Conservation (phyloP, 2,888 invertebrate species). For the Morpho achilles region DNA sequence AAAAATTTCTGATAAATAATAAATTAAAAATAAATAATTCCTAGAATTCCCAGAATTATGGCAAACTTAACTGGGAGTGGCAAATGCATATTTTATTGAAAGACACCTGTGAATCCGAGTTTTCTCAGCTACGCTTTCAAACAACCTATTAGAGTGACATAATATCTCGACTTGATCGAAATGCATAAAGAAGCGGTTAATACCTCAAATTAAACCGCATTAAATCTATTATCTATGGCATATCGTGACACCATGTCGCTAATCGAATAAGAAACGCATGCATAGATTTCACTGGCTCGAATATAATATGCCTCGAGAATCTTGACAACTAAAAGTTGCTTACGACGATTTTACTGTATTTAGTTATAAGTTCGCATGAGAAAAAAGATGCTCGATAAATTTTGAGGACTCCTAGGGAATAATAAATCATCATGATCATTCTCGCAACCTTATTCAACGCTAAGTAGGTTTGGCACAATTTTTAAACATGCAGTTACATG, state of each 20-base stretch:
- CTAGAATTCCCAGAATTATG: not conserved
- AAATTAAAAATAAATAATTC: not conserved
- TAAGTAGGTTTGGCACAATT: no score
- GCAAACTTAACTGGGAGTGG: constrained; percentile 6
- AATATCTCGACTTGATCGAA: constrained; percentile 23
- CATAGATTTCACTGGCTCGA: constrained; percentile 16
- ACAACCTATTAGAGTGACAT: constrained; percentile 22
- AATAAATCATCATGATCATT: not conserved
- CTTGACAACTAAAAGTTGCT: constrained; percentile 5
- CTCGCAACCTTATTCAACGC: no score
- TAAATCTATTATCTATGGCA: constrained; percentile 19
- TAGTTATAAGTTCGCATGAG: not conserved
- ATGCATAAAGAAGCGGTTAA: constrained; percentile 22
- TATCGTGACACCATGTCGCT: constrained; percentile 15
- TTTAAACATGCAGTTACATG: no score
- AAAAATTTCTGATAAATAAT: no score
- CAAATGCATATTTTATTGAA: constrained; percentile 12
- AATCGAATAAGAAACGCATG: constrained; percentile 17
- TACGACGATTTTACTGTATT: not conserved
- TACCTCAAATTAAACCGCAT: constrained; percentile 21
- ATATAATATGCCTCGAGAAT: constrained; percentile 1
- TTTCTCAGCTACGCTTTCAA: constrained; percentile 15
- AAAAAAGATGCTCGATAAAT: not conserved
- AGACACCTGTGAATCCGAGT: constrained; percentile 20
- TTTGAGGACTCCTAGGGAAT: not conserved